Percentiles rank a stretch among this genome's conserved stretches.
Evolutionary conservation across 2,797 vertebrate species (phyloP).

Genomic region (Enteromius trimaculatus): DNA sequence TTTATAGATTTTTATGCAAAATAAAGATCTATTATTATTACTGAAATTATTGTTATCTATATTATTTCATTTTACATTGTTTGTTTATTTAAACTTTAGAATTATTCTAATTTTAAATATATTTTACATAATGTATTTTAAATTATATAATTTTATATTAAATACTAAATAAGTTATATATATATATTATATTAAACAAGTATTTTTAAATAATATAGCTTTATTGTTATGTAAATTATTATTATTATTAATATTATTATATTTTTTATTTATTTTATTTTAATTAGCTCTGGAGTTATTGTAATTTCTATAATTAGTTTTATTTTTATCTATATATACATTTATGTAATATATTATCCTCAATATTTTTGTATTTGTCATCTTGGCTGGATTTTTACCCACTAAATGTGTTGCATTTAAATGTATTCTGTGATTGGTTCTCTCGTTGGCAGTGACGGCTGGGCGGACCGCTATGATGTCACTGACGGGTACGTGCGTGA

Average conservation of each 20-base stretch:
- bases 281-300: background rate
- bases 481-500: slow-evolving; percentile 93
- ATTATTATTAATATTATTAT: background rate
- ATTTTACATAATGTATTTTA: too few species aligned
- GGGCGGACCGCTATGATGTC: slow-evolving; percentile 97
- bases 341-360: background rate
- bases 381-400: background rate
- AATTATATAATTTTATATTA: too few species aligned
- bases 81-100: background rate
- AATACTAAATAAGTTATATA: too few species aligned
- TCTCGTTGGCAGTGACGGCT: slow-evolving; percentile 85
- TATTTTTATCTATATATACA: background rate
- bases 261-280: background rate
- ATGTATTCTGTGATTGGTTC: background rate
- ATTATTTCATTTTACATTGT: background rate
- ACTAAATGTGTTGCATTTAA: background rate
- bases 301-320: background rate
- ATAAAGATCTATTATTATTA: too few species aligned
- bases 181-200: too few species aligned
- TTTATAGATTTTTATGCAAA: too few species aligned
- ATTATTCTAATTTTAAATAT: background rate
- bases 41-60: background rate
- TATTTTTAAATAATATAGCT: too few species aligned
- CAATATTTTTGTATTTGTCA: background rate
- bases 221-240: background rate